phyloP scores from a whole-genome alignment of 2,113 vertebrate genomes.

The Sinocyclocheilus maitianheensis region DNA sequence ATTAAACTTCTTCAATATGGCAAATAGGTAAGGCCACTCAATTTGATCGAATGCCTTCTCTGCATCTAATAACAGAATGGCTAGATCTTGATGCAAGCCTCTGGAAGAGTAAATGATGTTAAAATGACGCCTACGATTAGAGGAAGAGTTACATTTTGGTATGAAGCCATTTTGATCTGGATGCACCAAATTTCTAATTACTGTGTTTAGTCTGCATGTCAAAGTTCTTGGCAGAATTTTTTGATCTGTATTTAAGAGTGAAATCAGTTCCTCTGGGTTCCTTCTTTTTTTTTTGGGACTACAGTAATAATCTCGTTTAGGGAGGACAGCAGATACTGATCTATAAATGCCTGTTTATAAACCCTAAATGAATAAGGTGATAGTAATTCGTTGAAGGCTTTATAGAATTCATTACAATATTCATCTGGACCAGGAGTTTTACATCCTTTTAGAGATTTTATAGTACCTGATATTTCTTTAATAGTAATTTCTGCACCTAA shows the following conservation, averaged over 20 bases:
- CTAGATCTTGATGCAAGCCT: too few species aligned
- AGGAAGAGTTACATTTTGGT: slow-evolving; percentile 9
- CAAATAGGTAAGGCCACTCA: too few species aligned
- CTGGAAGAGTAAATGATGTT: too few species aligned
- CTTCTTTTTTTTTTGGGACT: slow-evolving; percentile 11
- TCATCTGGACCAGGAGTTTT: neutral
- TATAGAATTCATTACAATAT: neutral
- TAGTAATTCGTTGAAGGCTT: neutral
- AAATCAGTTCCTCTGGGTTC: too few species aligned
- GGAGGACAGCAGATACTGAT: too few species aligned
- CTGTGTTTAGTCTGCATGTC: neutral
- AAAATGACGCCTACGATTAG: too few species aligned
- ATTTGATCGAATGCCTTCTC: too few species aligned
- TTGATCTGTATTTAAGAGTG: slow-evolving; percentile 12
- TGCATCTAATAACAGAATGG: too few species aligned
- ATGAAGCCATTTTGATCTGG: slow-evolving; percentile 26
- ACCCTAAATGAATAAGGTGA: neutral
- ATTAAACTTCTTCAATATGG: too few species aligned
- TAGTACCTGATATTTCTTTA: neutral
- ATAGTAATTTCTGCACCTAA: neutral
- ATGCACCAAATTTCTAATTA: slow-evolving; percentile 16
- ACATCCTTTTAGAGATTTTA: neutral
- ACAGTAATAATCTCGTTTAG: neutral
- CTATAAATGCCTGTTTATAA: too few species aligned
- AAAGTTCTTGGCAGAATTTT: slow-evolving; percentile 15